phyloP scores from a whole-genome alignment of 2,113 vertebrate genomes.

The Furnarius figulus region DNA sequence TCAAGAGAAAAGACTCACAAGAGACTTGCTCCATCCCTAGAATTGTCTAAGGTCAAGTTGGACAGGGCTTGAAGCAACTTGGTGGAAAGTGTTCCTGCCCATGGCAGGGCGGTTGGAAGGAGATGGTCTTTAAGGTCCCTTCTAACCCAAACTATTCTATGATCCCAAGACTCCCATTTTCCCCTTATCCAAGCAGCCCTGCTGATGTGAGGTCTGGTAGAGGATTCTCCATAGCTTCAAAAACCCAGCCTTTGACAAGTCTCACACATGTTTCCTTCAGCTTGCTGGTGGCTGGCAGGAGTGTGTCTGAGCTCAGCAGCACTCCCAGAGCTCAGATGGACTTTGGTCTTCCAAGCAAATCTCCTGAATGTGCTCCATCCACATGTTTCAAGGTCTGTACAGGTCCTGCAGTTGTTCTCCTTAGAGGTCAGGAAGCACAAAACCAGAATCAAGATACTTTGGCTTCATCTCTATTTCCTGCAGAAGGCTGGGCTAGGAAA shows the following conservation, averaged over 20 bases:
- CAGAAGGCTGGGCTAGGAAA: conserved; percentile 17
- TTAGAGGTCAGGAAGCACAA: background rate
- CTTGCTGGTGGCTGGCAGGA: background rate
- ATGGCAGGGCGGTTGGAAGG: background rate
- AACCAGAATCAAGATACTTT: conserved; percentile 14
- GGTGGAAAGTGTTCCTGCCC: background rate
- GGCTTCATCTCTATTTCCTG: conserved; percentile 33
- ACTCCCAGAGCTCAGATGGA: background rate
- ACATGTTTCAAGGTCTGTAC: background rate
- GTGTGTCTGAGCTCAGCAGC: background rate
- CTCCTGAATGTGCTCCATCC: background rate
- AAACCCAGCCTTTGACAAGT: background rate
- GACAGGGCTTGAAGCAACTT: background rate
- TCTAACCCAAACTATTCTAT: background rate
- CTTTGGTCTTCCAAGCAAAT: background rate
- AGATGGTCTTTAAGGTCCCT: background rate
- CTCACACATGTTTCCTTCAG: background rate
- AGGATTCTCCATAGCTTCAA: background rate
- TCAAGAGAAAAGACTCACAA: background rate
- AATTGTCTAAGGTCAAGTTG: background rate
- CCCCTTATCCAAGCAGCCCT: background rate
- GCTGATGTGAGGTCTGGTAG: background rate
- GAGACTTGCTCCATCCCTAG: background rate
- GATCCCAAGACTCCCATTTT: background rate
- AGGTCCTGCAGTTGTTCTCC: background rate